Evolutionary conservation across 2,888 invertebrate genomes (phyloP).

Genomic region (Eupithecia inturbata): DNA sequence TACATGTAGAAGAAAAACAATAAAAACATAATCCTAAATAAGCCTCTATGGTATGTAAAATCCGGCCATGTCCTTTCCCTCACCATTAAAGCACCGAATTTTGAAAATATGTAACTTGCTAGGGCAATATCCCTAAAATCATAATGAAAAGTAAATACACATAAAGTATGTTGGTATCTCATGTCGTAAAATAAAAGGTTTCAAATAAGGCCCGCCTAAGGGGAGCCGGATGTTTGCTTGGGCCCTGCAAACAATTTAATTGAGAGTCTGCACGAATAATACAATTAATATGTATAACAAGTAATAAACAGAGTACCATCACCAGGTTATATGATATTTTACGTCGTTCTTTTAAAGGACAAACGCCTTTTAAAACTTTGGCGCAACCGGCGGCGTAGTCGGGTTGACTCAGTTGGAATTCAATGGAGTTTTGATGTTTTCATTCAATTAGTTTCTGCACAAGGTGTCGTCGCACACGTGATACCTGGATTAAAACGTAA

Average conservation of each 20-base stretch:
- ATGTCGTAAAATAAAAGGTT: conserved; percentile 42
- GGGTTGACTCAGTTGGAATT: not conserved
- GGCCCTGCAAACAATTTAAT: conserved; percentile 38
- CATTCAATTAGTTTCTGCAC: not conserved
- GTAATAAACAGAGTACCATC: not conserved
- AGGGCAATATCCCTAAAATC: conserved; percentile 31
- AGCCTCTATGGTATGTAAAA: not conserved
- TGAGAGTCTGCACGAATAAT: conserved; percentile 31
- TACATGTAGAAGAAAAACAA: not conserved
- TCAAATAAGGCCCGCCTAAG: conserved; percentile 25
- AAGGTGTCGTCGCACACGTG: not conserved
- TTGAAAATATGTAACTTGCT: conserved; percentile 15
- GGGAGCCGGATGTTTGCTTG: conserved; percentile 38
- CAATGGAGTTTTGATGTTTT: not conserved
- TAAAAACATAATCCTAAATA: not conserved
- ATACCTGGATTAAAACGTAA: too few species aligned
- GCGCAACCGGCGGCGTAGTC: not conserved
- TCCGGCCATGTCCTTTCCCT: not conserved
- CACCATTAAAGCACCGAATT: conserved; percentile 4
- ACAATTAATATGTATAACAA: conserved; percentile 34
- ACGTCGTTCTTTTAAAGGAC: not conserved
- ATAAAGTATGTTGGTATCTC: conserved; percentile 32
- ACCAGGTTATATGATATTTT: not conserved
- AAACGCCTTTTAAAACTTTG: not conserved
- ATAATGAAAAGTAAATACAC: conserved; percentile 46